Conservation (phyloP, 1,140 invertebrate genomes). For the Pseudomyrmex concolor region DNA sequence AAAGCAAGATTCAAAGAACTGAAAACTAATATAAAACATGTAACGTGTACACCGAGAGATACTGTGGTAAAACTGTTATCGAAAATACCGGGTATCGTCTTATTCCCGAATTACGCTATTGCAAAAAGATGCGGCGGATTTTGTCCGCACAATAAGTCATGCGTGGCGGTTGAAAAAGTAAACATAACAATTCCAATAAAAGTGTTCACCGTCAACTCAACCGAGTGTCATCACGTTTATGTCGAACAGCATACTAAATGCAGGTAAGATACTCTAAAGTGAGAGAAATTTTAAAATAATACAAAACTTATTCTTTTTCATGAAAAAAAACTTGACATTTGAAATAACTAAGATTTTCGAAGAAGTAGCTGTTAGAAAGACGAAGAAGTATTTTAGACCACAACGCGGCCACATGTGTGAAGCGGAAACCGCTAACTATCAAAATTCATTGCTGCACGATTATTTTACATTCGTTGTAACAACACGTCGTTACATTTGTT, state of each 20-base stretch:
- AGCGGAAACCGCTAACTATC: not conserved
- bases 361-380: not conserved
- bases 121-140: constrained; percentile 61
- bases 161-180: constrained; percentile 19
- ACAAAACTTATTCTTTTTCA: not conserved
- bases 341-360: not conserved
- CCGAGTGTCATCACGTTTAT: constrained; percentile 19
- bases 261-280: constrained; percentile 51
- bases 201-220: not conserved
- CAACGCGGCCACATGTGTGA: not conserved
- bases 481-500: not conserved
- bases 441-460: not conserved
- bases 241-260: constrained; percentile 62
- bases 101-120: constrained; percentile 44
- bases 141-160: constrained; percentile 47
- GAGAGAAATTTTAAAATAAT: too few relatives aligned
- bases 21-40: constrained; percentile 18
- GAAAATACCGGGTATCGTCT: constrained; percentile 42
- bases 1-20: not conserved
- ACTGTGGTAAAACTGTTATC: constrained; percentile 45
- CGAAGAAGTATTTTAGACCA: not conserved
- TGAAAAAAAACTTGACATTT: not conserved
- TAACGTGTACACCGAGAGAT: constrained; percentile 50
- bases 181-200: constrained; percentile 10
- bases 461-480: not conserved